Conservation (phyloP, 2,113 vertebrate species). For the Morphnarchus princeps region DNA sequence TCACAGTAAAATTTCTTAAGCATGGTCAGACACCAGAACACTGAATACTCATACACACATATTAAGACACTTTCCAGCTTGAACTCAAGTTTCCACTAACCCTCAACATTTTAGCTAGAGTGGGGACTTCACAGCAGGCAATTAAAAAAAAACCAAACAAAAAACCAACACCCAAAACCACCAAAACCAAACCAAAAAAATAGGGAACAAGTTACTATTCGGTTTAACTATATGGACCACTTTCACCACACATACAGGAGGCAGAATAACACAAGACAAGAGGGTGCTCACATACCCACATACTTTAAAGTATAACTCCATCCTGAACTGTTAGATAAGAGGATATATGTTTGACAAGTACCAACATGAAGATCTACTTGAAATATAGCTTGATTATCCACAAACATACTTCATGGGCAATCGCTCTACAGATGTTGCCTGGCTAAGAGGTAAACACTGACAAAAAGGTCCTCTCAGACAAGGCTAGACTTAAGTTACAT, state of each 20-base stretch:
- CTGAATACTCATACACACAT: neutral
- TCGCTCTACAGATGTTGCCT: neutral
- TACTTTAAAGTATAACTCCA: neutral
- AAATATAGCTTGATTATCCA: neutral
- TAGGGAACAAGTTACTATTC: neutral
- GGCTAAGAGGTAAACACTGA: neutral
- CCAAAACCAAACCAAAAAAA: neutral
- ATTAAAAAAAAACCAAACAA: neutral
- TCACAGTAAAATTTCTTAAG: neutral
- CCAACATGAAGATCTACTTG: neutral
- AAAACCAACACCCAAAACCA: too few species aligned
- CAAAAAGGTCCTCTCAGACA: neutral
- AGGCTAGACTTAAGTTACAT: neutral
- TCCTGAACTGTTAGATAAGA: neutral
- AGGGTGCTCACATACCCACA: neutral
- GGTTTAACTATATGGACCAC: neutral
- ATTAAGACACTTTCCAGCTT: neutral
- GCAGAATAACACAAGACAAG: neutral
- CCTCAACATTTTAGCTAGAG: neutral
- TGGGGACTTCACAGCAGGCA: neutral
- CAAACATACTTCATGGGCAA: neutral
- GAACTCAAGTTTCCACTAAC: neutral
- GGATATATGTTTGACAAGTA: fast-evolving
- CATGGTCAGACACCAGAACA: neutral
- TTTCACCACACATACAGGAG: neutral